phyloP scores from a whole-genome alignment of 2,113 vertebrate genomes.

The Phrynosoma blainvillii region DNA sequence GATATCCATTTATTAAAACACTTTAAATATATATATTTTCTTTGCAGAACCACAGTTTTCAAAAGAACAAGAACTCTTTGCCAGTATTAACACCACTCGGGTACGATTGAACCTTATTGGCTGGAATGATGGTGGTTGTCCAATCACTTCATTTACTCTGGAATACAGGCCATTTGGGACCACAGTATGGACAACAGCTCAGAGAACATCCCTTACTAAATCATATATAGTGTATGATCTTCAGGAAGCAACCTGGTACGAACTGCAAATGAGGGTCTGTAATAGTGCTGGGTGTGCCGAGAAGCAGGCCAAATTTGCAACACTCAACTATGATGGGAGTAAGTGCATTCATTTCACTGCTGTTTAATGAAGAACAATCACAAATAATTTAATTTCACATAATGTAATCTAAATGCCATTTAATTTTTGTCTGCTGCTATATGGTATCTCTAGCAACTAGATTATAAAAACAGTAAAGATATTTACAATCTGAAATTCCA shows the following conservation, averaged over 20 bases:
- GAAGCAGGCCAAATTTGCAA: slow-evolving; percentile 94
- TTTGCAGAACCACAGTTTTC: slow-evolving; percentile 94
- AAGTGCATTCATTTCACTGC: slow-evolving; percentile 73
- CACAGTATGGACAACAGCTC: slow-evolving; percentile 91
- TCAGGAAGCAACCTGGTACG: slow-evolving; percentile 96
- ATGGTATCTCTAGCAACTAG: slow-evolving; percentile 30
- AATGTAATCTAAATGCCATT: not conserved
- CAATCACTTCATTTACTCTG: slow-evolving; percentile 95
- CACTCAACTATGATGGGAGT: slow-evolving; percentile 94
- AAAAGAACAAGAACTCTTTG: slow-evolving; percentile 97
- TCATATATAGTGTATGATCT: slow-evolving; percentile 94
- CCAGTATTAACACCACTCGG: slow-evolving; percentile 93
- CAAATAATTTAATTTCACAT: slow-evolving; percentile 36
- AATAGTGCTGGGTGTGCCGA: slow-evolving; percentile 97
- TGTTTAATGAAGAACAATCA: not conserved
- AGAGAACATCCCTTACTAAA: slow-evolving; percentile 93
- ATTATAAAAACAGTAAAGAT: slow-evolving; percentile 45
- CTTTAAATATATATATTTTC: slow-evolving; percentile 9
- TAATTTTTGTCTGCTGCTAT: slow-evolving; percentile 40
- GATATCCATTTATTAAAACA: not conserved
- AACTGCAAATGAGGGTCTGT: slow-evolving; percentile 96
- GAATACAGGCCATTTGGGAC: slow-evolving; percentile 94
- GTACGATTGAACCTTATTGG: slow-evolving; percentile 93
- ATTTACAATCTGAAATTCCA: slow-evolving; percentile 50
- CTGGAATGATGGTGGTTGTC: slow-evolving; percentile 98